Evolutionary conservation across 2,797 vertebrate species (phyloP), one percentile per base, ranked within the genome.

Genomic region (Microcaecilia unicolor): DNA sequence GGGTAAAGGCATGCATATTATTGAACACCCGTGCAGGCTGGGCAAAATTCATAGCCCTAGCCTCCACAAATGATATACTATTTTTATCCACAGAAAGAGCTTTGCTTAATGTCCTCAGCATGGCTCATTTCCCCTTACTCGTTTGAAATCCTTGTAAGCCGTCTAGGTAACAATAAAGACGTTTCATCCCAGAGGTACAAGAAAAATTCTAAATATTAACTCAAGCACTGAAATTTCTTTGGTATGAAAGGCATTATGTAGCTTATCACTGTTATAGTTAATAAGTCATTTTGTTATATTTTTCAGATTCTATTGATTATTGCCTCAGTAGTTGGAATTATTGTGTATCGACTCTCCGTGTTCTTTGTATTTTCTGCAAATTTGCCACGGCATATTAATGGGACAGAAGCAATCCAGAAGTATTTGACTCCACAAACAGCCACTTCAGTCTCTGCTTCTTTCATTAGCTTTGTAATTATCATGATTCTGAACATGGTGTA

Each of bases 361-460:
- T 96, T 97, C 52, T 72, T 96, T 15, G 59, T 81, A 7, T 93
- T 97, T 73, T 92, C 92, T 11, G 24, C 76, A 5, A 71, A 43
- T 2, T 42, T 93, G 25, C 55, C 84, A 14, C 31, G 50, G 22
- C 72, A 78, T 42, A 39, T 85, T 25, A 86, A 68, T 14, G 76
- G 78, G 25, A 66, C 87, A 1, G 84, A 90, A 46, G 74, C 84
- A 0, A 43, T 96, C 34, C 85, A 85, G 72, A 92, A 91, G 64
- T 96, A 92, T 13, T 69, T 97, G 67, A 95, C 92, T 1, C 90
- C 93, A 0, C 93, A 97, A 72, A 89, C 88, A 38, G 93, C 92
- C 61, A 97, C 93, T 0, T 84, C 93, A 5, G 59, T 97, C 44
- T 93, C 91, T 0, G 93, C 93, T 10, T 94, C 92, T 2, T 26